Base-by-base conservation (phyloP, 2,888 invertebrate genomes). In the Caenorhabditis afra region DNA sequence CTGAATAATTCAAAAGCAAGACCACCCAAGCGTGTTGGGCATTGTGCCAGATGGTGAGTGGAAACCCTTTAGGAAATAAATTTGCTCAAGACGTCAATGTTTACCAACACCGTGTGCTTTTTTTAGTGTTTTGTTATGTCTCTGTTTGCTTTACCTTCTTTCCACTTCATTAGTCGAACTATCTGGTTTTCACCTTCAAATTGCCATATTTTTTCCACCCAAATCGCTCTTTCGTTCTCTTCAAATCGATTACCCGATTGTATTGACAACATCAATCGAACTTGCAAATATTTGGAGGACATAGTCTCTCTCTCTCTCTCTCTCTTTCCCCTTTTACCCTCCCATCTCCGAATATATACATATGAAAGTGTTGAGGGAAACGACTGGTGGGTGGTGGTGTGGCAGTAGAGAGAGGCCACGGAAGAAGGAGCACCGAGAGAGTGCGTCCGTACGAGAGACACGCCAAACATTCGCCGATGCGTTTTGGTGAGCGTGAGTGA, bases 211-310 rank as follows among this genome's bases (percentile, higher is more conserved):
- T 64, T 64, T 52, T 49, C 37, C 18, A 58, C 23, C 37, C 44
- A 41, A 70, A 55, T 62, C 50, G 52, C 35, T 47, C 29, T 61
- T 14, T 35, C 53, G 59, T 75, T 75, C 75, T 29, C 7, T 7
- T 7, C 55, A 53, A 66, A 75, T 75, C 66, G 49, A 67, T 62
- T 61, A 67, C 75, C 52, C 47, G 50, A 59, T 53, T 59, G 49
- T 66, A 47, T 75, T 67, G 66, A 52, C 74, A 62, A 47, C 55
- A 66, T 61, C 58, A 66, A 61, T 49, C 47, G 47, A 75, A 75
- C 75, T 75, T 67, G 66, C 75, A 75, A 67, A 75, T 75, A 75
- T 75, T 75, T 75, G 62, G 61, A 75, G 75, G 75, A 75, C 75
- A 53, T 67, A 74, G 66, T 66, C 59, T 59, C 52, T 53, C 29